Evolutionary conservation across 2,797 vertebrate genomes (phyloP).

Genomic region (Gadopsis bispinosus): DNA sequence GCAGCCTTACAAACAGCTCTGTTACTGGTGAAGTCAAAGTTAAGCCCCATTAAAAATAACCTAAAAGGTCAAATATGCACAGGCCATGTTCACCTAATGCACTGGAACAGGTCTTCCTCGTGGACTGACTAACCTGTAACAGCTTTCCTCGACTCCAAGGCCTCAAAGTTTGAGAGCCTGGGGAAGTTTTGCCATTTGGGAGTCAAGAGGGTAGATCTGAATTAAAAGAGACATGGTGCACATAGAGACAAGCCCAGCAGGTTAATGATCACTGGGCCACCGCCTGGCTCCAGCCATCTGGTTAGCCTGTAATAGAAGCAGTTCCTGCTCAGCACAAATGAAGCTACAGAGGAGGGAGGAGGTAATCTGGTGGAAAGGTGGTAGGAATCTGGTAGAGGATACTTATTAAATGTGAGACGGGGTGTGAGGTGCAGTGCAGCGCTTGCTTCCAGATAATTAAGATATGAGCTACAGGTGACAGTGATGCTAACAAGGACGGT

Average conservation of each 20-base stretch:
- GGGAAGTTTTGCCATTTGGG: conserved; percentile 52
- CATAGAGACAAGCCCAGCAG: conserved; percentile 46
- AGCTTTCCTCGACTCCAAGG: not conserved
- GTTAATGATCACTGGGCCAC: conserved; percentile 57
- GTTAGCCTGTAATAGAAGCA: conserved; percentile 44
- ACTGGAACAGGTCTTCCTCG: not conserved
- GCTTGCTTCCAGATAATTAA: conserved; percentile 49
- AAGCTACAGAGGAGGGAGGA: conserved; percentile 20
- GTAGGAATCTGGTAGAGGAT: conserved; percentile 26
- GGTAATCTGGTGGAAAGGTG: conserved; percentile 28
- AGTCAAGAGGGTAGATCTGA: conserved; percentile 29
- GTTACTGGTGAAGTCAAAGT: not conserved
- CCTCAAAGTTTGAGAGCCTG: conserved; percentile 34
- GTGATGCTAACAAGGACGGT: conserved; percentile 39
- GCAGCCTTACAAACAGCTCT: not conserved
- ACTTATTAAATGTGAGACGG: conserved; percentile 31
- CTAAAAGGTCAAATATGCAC: not conserved
- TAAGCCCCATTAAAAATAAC: not conserved
- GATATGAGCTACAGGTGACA: conserved; percentile 54
- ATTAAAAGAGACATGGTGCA: conserved; percentile 56
- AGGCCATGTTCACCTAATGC: not conserved
- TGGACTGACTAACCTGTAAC: conserved; percentile 3
- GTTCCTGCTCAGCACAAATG: conserved; percentile 39
- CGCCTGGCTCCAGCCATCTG: conserved; percentile 59
- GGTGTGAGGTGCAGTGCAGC: conserved; percentile 6